Evolutionary conservation across 2,113 vertebrate genomes (phyloP).

Genomic region (Triplophysa siluroides): DNA sequence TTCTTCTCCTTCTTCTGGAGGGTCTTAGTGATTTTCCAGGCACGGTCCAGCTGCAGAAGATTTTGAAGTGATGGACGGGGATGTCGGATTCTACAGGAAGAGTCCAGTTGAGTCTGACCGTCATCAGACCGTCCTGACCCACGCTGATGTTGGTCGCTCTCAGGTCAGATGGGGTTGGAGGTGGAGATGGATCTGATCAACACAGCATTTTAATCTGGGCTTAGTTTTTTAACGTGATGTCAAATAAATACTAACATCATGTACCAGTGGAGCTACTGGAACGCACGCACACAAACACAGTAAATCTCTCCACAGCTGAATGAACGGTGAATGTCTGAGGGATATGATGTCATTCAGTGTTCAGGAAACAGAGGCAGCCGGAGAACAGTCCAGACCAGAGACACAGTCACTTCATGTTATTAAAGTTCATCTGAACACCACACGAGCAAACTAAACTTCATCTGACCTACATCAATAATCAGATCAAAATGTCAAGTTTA

Average conservation of each 20-base stretch:
- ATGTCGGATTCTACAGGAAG: conserved; percentile 85
- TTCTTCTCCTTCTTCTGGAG: conserved; percentile 89
- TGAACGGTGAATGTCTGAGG: background rate
- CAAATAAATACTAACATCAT: no score
- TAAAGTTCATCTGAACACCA: conserved; percentile 59
- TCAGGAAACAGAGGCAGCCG: conserved; percentile 57
- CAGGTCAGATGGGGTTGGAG: conserved; percentile 81
- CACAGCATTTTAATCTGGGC: conserved; percentile 2
- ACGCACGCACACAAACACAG: no score
- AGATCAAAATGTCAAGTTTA: no score
- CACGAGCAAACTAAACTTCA: background rate
- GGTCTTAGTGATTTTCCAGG: conserved; percentile 80
- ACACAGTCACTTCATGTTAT: conserved; percentile 50
- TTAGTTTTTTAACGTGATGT: no score
- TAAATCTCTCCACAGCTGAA: no score
- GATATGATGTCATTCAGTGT: conserved; percentile 25
- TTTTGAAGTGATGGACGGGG: conserved; percentile 92
- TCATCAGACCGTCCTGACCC: conserved; percentile 76
- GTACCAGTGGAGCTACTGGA: no score
- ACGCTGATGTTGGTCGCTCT: conserved; percentile 78
- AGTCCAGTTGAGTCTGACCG: conserved; percentile 82
- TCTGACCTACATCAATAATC: no score
- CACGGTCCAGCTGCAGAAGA: conserved; percentile 90
- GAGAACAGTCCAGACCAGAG: conserved; percentile 66
- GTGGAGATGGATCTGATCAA: conserved; percentile 84